Evolutionary conservation across 2,888 invertebrate genomes (phyloP).

Genomic region (Athalia circularis): DNA sequence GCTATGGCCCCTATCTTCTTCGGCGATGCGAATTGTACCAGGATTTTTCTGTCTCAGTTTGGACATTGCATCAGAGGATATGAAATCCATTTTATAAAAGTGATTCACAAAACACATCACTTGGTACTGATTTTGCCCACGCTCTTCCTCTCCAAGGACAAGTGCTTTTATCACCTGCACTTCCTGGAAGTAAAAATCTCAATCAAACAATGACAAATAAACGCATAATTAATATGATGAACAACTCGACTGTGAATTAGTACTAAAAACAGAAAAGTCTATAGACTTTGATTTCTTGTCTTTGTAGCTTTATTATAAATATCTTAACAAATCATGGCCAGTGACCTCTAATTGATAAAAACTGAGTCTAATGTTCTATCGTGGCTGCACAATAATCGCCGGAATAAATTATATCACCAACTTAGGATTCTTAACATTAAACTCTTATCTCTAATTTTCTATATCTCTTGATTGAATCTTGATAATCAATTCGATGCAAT

Average conservation of each 20-base stretch:
- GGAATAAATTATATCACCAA: slow-evolving; percentile 16
- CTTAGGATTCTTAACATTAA: no score
- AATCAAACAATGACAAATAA: neutral
- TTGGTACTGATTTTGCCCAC: slow-evolving; percentile 91
- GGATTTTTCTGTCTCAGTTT: slow-evolving; percentile 94
- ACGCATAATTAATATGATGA: neutral
- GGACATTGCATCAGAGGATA: slow-evolving; percentile 97
- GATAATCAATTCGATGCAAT: no score
- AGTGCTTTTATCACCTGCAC: slow-evolving; percentile 93
- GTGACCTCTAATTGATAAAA: neutral
- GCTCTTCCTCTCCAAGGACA: slow-evolving; percentile 93
- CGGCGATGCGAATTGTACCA: slow-evolving; percentile 90
- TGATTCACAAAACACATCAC: slow-evolving; percentile 94
- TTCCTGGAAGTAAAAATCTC: slow-evolving; percentile 80
- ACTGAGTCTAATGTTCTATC: neutral
- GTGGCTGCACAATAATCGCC: neutral
- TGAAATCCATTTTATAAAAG: slow-evolving; percentile 94
- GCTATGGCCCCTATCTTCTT: slow-evolving; percentile 91
- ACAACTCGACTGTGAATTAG: neutral
- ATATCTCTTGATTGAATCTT: no score
- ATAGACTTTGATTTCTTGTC: neutral
- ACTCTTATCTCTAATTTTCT: no score
- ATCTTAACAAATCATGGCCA: neutral
- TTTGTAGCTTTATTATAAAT: neutral
- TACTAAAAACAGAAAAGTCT: neutral